Evolutionary conservation across 2,888 invertebrate species (phyloP), one percentile per base, ranked within the genome.

Genomic region (Tipula confusa): DNA sequence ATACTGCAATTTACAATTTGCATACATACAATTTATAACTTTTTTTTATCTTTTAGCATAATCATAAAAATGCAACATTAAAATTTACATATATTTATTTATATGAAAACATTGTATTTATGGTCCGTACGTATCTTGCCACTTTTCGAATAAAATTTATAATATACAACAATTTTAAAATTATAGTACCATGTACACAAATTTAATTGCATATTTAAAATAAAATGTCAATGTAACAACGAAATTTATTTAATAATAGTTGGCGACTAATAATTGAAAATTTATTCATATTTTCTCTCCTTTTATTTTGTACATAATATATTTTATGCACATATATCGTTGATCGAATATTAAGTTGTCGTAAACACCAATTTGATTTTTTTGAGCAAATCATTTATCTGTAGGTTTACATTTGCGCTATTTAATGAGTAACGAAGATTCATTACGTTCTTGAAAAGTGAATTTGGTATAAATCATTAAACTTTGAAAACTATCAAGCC

Each of bases 241-340:
- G 24, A 64, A 64, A 24, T 38, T 64, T 64, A 64, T 64, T 64
- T 64, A 64, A 64, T 64, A 64, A 24, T 64, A 64, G 24, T 15
- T 64, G 64, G 64, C 24, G 64, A 64, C 4, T 24, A 64, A 64
- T 64, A 64, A 64, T 64, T 64, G 64, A 64, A 64, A 64, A 64
- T 64, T 64, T 64, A 24, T 64, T 64, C 64, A 64, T 24, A 64
- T 64, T 64, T 64, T 64, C 64, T 64, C 64, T 64, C 64, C 64
- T 64, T n/a, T 64, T 64, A 3, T n/a, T 24, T n/a, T 11, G 3
- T 64, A 38, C 38, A 38, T 11, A 2, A 11, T 64, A n/a, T n/a
- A n/a, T n/a, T n/a, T n/a, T n/a, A n/a, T n/a, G n/a, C n/a, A n/a
- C n/a, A n/a, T n/a, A n/a, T n/a, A n/a, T n/a, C n/a, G n/a, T n/a